phyloP scores from a whole-genome alignment of 2,888 invertebrate genomes.

The Liodrosophila aerea region DNA sequence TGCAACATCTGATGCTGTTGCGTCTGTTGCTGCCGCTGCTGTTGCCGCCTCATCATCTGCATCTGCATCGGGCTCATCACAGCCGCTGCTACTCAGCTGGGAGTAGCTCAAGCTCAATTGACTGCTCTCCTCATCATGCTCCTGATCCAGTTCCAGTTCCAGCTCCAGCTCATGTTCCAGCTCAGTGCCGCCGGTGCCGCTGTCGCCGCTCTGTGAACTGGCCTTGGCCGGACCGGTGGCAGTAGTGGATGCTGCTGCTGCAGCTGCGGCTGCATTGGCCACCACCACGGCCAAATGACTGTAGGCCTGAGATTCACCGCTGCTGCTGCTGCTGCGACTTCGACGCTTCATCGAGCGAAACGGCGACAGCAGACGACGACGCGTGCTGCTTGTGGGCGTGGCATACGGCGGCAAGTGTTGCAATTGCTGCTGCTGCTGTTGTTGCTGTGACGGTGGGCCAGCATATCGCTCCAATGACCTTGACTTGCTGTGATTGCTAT shows the following conservation, averaged over 20 bases:
- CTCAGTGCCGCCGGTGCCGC: conserved; percentile 80
- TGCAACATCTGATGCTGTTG: conserved; percentile 24
- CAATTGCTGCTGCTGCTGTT: conserved; percentile 23
- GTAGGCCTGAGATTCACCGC: conserved; percentile 67
- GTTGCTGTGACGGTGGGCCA: conserved; percentile 69
- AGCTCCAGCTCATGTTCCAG: conserved; percentile 75
- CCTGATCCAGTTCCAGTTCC: conserved; percentile 59
- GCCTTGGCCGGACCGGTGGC: conserved; percentile 54
- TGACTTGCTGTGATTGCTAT: conserved; percentile 70
- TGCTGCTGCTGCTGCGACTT: conserved; percentile 80
- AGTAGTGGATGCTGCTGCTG: conserved; percentile 22
- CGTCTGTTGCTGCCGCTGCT: conserved; percentile 27
- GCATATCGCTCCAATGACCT: conserved; percentile 80
- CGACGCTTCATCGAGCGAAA: conserved; percentile 79
- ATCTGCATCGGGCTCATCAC: conserved; percentile 56
- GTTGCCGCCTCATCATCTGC: conserved; percentile 38
- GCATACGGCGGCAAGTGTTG: conserved; percentile 49
- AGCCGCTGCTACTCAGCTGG: conserved; percentile 76
- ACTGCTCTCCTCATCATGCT: conserved; percentile 65
- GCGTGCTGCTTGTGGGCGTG: conserved; percentile 71
- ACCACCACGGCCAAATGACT: conserved; percentile 58
- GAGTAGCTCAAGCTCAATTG: conserved; percentile 79
- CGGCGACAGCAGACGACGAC: conserved; percentile 75
- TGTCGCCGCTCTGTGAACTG: conserved; percentile 78
- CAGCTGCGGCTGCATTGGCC: conserved; percentile 50